Evolutionary conservation across 1,140 invertebrate genomes (phyloP), one percentile per base, ranked within the genome.

Genomic region (Musca domestica): DNA sequence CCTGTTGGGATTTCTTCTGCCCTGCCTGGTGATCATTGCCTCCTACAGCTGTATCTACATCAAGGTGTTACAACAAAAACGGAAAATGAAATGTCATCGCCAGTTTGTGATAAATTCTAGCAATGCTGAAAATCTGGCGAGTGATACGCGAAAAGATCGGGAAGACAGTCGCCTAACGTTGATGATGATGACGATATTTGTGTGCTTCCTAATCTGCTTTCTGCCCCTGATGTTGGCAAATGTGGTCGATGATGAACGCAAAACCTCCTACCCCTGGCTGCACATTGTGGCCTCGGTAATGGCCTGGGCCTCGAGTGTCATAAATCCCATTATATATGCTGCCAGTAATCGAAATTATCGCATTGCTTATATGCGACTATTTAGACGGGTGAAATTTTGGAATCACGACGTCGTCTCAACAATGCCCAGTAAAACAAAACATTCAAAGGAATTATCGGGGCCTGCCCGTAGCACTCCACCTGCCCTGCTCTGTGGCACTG

Each of bases 261-360:
- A 88, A 23, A 86, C 88, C 51, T 84, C 81, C 1, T 88, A 89
- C 72, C 92, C 92, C 10, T 86, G 86, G 75, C 73, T 94, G 0
- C 92, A 95, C 75, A 88, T 94, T 12, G 83, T 93, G 27, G 91
- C 91, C 1, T 94, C 92, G 0, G 88, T 94, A 25, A 82, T 94
- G 61, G 92, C 92, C 1, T 95, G 93, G 93, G 90, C 91, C 1
- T 94, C 92, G 0, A 89, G 91, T 54, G 92, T 94, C 34, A 87
- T 94, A 71, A 95, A 95, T 81, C 92, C 93, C 0, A 86, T 95
- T 67, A 94, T 95, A 71, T 95, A 95, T 83, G 92, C 92, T 0
- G 90, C 89, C 4, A 92, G 91, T 65, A 95, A 94, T 79, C 87
- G 91, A 71, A 89, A 94, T 70, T 95, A 95, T 41, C 34, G 34